phyloP scores from a whole-genome alignment of 1,140 invertebrate genomes.

The Augochlora pura region DNA sequence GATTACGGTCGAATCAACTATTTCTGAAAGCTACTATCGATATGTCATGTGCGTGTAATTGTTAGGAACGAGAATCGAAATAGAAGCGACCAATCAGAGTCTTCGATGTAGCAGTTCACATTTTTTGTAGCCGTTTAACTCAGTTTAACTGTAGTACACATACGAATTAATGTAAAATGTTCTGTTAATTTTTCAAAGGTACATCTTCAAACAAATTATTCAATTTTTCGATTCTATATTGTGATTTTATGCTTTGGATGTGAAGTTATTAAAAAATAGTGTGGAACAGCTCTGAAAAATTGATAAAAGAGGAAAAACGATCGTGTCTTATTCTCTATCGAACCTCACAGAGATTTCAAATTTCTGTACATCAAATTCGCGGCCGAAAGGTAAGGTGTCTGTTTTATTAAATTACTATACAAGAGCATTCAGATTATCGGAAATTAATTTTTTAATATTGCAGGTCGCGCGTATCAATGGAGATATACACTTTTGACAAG shows the following conservation, averaged over 20 bases:
- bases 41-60: conserved; percentile 12
- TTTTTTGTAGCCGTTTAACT: conserved; percentile 18
- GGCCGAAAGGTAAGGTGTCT: not conserved
- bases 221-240: not conserved
- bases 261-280: not conserved
- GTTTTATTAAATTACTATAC: too few relatives aligned
- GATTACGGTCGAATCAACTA: not conserved
- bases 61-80: conserved; percentile 24
- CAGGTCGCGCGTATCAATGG: conserved; percentile 67
- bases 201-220: not conserved
- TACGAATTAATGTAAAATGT: conserved; percentile 1
- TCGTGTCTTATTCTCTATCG: not conserved
- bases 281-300: not conserved
- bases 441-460: not conserved
- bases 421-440: not conserved
- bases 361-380: not conserved
- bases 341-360: not conserved
- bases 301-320: not conserved
- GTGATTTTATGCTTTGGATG: not conserved
- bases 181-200: not conserved
- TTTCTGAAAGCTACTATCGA: not conserved
- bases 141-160: not conserved
- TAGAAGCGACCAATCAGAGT: conserved; percentile 13
- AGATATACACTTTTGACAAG: conserved; percentile 83
- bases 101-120: not conserved